phyloP scores from a whole-genome alignment of 2,888 invertebrate species.

The Tinea pellionella region DNA sequence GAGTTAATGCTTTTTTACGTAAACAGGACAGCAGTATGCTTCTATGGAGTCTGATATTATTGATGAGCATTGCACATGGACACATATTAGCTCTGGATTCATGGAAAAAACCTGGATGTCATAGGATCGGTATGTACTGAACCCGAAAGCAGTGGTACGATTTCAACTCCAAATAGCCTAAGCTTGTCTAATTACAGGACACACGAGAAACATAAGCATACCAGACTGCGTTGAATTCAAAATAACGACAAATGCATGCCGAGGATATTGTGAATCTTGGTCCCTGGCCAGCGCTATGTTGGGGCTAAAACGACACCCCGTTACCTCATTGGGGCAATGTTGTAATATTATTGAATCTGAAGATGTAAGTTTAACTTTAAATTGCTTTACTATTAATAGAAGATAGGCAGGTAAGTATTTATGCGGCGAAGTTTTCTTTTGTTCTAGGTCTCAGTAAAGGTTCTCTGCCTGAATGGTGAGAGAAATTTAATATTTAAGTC shows the following conservation, averaged over 20 bases:
- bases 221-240: conserved; percentile 87
- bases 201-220: conserved; percentile 83
- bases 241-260: conserved; percentile 88
- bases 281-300: conserved; percentile 79
- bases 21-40: conserved; percentile 28
- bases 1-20: too few species aligned
- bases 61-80: conserved; percentile 35
- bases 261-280: conserved; percentile 89
- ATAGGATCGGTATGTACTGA: conserved; percentile 75
- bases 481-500: conserved; percentile 85
- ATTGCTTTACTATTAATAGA: background rate
- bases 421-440: too few species aligned
- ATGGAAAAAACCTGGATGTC: conserved; percentile 84
- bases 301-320: conserved; percentile 67
- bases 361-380: conserved; percentile 68
- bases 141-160: too few species aligned
- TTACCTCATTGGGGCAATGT: conserved; percentile 87
- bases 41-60: conserved; percentile 35
- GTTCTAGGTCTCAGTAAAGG: conserved; percentile 77
- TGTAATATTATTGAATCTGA: conserved; percentile 92
- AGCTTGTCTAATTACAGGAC: conserved; percentile 58
- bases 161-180: background rate
- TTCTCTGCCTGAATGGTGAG: conserved; percentile 82
- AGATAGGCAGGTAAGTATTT: too few species aligned
- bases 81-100: conserved; percentile 53